Percentiles rank a stretch among this genome's conserved stretches.
These are phyloP conservation scores for Stenchaetothrips biformis DNA, from an alignment of 2,888 invertebrate genomes.

Conservation along the genomic window DNA sequence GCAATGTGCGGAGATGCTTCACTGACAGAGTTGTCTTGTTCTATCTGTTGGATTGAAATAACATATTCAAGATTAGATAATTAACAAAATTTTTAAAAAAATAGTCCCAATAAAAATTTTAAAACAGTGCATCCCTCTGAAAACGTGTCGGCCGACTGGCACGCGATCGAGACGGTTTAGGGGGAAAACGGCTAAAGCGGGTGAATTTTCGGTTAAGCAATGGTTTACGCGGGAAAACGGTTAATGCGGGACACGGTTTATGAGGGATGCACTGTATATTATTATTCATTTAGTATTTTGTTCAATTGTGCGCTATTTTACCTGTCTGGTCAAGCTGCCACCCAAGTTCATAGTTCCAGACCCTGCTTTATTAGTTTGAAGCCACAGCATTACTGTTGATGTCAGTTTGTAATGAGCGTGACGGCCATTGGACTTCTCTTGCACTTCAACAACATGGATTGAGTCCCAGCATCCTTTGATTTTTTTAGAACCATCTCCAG, in stretches of 20 bases:
- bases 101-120: background rate
- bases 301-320: conserved; percentile 43
- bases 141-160: no score
- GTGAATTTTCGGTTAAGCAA: no score
- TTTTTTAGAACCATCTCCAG: conserved; percentile 95
- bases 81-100: background rate
- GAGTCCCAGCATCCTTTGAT: conserved; percentile 99
- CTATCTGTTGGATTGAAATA: conserved; percentile 58
- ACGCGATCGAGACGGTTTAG: no score
- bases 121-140: no score
- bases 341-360: conserved; percentile 99
- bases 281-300: no score
- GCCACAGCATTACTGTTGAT: conserved; percentile 98
- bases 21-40: conserved; percentile 83
- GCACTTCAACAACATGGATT: conserved; percentile 98
- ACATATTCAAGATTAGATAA: no score
- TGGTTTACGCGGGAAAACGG: no score
- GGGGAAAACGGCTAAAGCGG: no score
- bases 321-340: conserved; percentile 95
- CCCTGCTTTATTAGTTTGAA: conserved; percentile 93
- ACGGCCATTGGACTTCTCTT: conserved; percentile 89
- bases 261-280: no score
- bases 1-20: conserved; percentile 96
- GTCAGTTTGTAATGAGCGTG: conserved; percentile 98
- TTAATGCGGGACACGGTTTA: no score